Evolutionary conservation across 2,888 invertebrate species (phyloP), one percentile per base, ranked within the genome.

Genomic region (Mythimna loreyi): DNA sequence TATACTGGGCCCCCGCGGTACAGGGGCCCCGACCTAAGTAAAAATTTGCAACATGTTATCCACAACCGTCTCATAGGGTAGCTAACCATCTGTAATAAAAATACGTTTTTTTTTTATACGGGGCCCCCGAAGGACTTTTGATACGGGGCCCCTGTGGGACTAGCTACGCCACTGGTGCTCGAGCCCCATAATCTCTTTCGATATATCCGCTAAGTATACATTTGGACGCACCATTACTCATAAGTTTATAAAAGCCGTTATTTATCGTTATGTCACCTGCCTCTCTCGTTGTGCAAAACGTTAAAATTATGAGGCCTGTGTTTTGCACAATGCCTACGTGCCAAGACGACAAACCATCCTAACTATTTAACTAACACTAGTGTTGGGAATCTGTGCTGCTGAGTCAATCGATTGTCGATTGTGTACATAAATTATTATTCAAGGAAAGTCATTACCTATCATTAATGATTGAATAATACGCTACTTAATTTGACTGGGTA

Each of bases 181-280:
- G 40, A 1, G 40, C 5, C 16, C 1, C 40, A 4, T 16, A 16
- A 40, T 40, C 40, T 40, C 40, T 40, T 40, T 40, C 40, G 16
- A 16, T 3, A 1, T 16, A 16, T 11, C 40, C 40, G 40, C 40
- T 16, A 16, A 40, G 40, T 6, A 40, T 16, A 16, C 40, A 6
- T 40, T 16, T 6, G 6, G 16, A 40, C 40, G 6, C 40, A 40
- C 40, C 40, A 40, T 5, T 11, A 28, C 47, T 21, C 33, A 33
- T 23, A 55, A 47, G 40, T 72, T 71, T 81, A 52, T 70, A 81
- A n/a, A n/a, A 74, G 78, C 83, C 79, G 72, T 84, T 80, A 85
- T 83, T 87, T 85, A 87, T 85, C 67, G 72, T 85, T 86, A 84
- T 84, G 81, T 83, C 81, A 86, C 58, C 52, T 64, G 47, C 47